Base-by-base conservation (phyloP, 2,888 invertebrate species). In the Taphrorychus bicolor region DNA sequence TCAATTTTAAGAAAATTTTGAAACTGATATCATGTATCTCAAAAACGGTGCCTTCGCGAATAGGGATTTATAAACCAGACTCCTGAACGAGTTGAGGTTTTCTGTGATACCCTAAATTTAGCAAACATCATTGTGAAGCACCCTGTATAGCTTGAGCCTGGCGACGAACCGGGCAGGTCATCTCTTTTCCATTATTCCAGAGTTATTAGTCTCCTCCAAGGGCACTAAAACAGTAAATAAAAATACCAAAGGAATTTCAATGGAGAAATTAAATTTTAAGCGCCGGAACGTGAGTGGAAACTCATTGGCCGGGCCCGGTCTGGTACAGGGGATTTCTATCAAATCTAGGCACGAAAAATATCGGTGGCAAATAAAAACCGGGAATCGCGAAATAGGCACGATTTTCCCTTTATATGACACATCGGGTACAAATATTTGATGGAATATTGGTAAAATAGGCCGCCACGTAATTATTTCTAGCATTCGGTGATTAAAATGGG, bases 321-420 rank as follows among this genome's bases (percentile, higher is more conserved):
- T 21, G n/a, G 51, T 19, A 18, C 16, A 18, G 14, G 51, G n/a
- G 51, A 51, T 51, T 45, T 51, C 51, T 18, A 51, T 51, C 21
- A 51, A 51, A 51, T 18, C 51, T 51, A 19, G 19, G 16, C 21
- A 51, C 51, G 51, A 21, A 51, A 51, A 51, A 51, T 51, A 51
- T 19, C 18, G 17, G 21, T 51, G 21, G 21, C 51, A 51, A 51
- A 51, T 17, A 45, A 45, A 45, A 45, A 45, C 45, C 18, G 45
- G 18, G 14, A 51, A 51, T 17, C 51, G 21, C 18, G 21, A 18
- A 51, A 51, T 51, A 51, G 21, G n/a, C 51, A 51, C 21, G 51
- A 51, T 51, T 51, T 11, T 45, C 24, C n/a, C n/a, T n/a, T n/a
- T n/a, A n/a, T n/a, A n/a, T n/a, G n/a, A n/a, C n/a, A n/a, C 45